Conservation (phyloP, 1,140 invertebrate genomes). For the Aleiodes sp. region DNA sequence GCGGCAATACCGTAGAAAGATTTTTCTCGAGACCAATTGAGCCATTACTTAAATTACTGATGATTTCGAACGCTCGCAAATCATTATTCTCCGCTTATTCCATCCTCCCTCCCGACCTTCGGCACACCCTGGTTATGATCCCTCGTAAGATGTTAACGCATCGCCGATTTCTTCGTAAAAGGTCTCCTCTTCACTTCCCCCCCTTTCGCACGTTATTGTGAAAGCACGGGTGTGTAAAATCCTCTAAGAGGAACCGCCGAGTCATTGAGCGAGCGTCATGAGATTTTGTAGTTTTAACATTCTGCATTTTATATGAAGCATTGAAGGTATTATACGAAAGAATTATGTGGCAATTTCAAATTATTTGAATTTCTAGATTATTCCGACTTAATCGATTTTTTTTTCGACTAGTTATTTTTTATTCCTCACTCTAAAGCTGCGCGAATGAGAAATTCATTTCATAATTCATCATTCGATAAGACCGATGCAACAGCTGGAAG, state of each 20-base stretch:
- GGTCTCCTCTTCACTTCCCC: not conserved
- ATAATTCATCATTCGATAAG: too few species aligned
- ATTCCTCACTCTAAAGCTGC: too few species aligned
- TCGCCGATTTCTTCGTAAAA: conserved; percentile 24
- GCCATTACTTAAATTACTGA: conserved; percentile 65
- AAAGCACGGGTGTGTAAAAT: not conserved
- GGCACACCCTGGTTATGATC: conserved; percentile 3
- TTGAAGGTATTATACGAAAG: not conserved
- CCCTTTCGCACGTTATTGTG: not conserved
- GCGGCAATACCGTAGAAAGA: conserved; percentile 41
- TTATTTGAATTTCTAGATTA: not conserved
- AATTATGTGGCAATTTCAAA: conserved; percentile 7
- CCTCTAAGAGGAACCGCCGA: not conserved
- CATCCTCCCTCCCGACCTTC: conserved; percentile 14
- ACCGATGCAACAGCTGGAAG: too few species aligned
- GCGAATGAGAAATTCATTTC: too few species aligned
- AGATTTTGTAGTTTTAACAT: not conserved
- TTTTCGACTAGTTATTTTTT: not conserved
- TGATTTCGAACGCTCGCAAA: conserved; percentile 63
- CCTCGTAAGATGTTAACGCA: conserved; percentile 37
- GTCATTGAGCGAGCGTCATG: conserved; percentile 3
- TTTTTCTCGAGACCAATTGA: conserved; percentile 51
- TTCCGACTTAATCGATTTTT: not conserved
- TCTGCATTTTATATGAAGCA: not conserved
- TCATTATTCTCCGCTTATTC: conserved; percentile 61